These are phyloP conservation scores for Heliocidaris tuberculata DNA, from an alignment of 35 echinoderm and acorn worm genomes.

Conservation along the genomic window DNA sequence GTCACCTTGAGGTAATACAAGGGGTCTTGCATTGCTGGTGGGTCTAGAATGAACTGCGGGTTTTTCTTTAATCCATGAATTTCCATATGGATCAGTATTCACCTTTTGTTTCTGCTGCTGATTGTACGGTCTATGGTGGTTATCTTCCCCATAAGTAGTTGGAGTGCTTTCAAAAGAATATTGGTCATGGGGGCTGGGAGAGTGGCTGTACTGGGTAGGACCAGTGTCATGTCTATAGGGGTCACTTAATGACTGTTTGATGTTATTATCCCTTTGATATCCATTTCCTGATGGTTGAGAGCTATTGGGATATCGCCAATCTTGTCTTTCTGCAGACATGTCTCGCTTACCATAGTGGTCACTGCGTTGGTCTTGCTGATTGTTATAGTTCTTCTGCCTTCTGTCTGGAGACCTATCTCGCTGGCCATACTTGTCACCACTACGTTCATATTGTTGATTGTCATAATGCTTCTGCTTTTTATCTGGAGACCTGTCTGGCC, in stretches of 20 bases:
- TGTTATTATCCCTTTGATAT: neutral
- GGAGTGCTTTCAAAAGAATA: neutral
- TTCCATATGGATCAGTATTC: neutral
- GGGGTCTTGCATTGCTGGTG: constrained; percentile 40
- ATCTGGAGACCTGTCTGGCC: neutral
- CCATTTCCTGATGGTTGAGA: neutral
- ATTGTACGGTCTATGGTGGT: neutral
- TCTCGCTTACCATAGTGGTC: neutral
- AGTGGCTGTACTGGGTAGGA: neutral
- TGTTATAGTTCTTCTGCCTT: neutral
- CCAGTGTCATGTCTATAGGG: neutral
- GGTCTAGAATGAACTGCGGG: neutral
- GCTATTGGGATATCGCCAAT: neutral
- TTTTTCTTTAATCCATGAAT: neutral
- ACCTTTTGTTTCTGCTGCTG: constrained; percentile 12
- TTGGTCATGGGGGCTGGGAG: neutral
- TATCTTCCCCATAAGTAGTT: neutral
- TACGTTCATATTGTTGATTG: neutral
- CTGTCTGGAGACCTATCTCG: neutral
- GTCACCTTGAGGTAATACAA: neutral
- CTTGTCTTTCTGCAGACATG: neutral
- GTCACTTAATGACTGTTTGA: neutral
- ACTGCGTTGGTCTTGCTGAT: neutral
- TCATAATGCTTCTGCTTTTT: neutral
- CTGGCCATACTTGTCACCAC: neutral